phyloP scores from a whole-genome alignment of 2,113 vertebrate genomes.

The Semicossyphus pulcher region DNA sequence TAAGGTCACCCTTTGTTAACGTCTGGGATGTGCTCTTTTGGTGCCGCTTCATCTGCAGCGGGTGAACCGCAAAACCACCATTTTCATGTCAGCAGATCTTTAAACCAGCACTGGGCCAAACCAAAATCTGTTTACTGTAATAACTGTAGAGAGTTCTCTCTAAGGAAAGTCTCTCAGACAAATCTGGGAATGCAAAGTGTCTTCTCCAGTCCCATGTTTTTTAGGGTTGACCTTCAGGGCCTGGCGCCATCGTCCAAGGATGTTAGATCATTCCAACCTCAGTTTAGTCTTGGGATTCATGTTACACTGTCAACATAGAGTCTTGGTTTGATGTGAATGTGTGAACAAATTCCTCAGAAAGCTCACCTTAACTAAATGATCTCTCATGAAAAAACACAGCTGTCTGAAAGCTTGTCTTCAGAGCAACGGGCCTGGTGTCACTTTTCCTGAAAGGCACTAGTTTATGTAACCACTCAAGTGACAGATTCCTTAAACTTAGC shows the following conservation, averaged over 20 bases:
- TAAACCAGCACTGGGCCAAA: conserved; percentile 52
- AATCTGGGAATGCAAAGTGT: conserved; percentile 46
- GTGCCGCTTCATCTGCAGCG: conserved; percentile 47
- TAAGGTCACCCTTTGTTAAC: conserved; percentile 41
- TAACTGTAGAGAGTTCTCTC: conserved; percentile 48
- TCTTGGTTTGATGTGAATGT: conserved; percentile 67
- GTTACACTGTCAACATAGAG: conserved; percentile 66
- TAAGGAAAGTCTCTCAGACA: conserved; percentile 8
- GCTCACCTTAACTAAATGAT: conserved; percentile 29
- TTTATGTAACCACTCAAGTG: conserved; percentile 62
- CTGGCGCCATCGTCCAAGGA: conserved; percentile 67
- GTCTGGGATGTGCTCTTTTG: conserved; percentile 18
- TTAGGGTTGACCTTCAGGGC: conserved; percentile 52
- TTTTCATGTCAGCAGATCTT: conserved; percentile 65
- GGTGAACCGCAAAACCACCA: conserved; percentile 45
- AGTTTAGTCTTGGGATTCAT: conserved; percentile 71
- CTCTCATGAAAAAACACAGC: conserved; percentile 36
- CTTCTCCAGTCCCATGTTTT: conserved; percentile 26
- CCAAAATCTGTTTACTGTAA: conserved; percentile 70
- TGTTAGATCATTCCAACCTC: conserved; percentile 61
- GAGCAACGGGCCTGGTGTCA: conserved; percentile 69
- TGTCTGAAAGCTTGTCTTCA: conserved; percentile 63
- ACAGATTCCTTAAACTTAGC: conserved; percentile 48
- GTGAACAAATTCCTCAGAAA: conserved; percentile 69
- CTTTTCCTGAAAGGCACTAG: conserved; percentile 58